Evolutionary conservation across 2,113 vertebrate genomes (phyloP), one percentile per base, ranked within the genome.

Genomic region (Ophiodon elongatus): DNA sequence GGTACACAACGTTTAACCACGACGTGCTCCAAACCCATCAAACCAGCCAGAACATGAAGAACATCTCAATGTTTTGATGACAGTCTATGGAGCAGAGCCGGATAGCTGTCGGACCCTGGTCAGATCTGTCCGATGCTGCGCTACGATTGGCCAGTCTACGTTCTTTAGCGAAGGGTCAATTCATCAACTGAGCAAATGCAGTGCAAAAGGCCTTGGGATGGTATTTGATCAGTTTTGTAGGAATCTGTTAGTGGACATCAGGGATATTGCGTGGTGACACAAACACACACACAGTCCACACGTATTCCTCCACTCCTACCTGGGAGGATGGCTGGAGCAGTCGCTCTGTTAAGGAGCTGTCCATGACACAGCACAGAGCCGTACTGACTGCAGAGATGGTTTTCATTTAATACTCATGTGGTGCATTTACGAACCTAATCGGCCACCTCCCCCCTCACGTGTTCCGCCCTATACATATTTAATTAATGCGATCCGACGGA

Each of bases 281-380:
- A n/a, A n/a, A 68, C 68, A 81, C 13, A 73, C 39, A 31, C 57
- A 65, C n/a, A 64, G 29, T 25, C 52, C 52, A 39, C 27, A 31
- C 33, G 39, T 37, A 76, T 23, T 60, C 31, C 52, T 47, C 62
- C 62, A 72, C 37, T 70, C 69, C n/a, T 78, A 80, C 81, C 84
- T 87, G 73, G 73, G 59, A 81, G 77, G 73, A 80, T 74, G 45
- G 62, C 56, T 76, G 75, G 25, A 81, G 60, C 71, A 50, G 78
- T 71, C 83, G 8, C 23, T 79, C 5, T 19, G 73, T 81, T 85
- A 70, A 79, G 74, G 85, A 88, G 86, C 86, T 90, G 91, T 85
- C 64, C 43, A 56, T 91, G 80, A 91, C 79, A 89, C 50, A 82
- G 81, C 63, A 60, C 90, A 91, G 89, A 76, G 59, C 67, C 54